Evolutionary conservation across 2,888 invertebrate genomes (phyloP).

Genomic region (Mythimna ferrago): DNA sequence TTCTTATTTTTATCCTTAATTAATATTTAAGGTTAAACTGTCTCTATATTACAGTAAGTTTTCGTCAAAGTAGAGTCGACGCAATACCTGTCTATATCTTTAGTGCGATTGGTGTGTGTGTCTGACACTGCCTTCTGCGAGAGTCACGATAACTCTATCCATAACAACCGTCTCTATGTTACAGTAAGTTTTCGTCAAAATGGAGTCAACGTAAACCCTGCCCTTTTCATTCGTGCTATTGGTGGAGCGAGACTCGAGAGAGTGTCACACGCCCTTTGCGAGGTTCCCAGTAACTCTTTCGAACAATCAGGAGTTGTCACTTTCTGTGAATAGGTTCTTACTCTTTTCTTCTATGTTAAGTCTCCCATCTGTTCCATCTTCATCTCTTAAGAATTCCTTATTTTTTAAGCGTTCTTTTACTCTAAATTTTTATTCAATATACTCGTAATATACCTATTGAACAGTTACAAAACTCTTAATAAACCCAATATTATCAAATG

Average conservation of each 20-base stretch:
- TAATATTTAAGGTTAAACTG: no score
- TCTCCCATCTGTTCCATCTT: neutral
- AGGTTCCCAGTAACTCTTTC: no score
- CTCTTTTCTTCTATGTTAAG: neutral
- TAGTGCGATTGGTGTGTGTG: neutral
- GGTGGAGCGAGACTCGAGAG: no score
- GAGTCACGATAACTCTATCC: no score
- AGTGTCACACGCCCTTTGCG: no score
- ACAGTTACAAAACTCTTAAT: neutral
- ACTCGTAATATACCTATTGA: neutral
- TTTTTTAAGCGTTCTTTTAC: neutral
- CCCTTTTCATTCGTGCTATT: no score
- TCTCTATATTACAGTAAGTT: neutral
- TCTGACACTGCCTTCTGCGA: no score
- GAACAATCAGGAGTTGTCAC: neutral
- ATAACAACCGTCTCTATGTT: no score
- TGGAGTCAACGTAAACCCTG: neutral
- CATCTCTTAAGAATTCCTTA: neutral
- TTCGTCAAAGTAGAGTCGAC: neutral
- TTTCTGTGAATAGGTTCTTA: neutral
- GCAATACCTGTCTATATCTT: neutral
- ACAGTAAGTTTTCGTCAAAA: neutral
- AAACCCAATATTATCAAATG: conserved; percentile 7
- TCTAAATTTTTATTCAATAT: no score
- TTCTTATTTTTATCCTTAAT: neutral